A percentile compares a stretch with the other conserved stretches of the same genome.
Conservation (phyloP, 2,888 invertebrate species). For the Formica aserva region DNA sequence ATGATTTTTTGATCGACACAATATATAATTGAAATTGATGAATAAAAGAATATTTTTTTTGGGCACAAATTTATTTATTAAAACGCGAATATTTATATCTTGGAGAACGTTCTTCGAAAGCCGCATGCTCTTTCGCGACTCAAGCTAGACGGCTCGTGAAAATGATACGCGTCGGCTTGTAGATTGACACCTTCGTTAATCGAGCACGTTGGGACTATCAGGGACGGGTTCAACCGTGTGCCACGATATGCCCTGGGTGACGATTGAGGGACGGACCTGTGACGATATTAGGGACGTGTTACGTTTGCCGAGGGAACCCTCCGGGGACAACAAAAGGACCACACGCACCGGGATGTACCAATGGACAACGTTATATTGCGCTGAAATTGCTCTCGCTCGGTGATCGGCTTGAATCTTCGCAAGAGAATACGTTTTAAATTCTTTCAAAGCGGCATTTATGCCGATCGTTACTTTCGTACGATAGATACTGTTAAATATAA, state of each 20-base stretch:
- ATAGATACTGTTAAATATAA: neutral
- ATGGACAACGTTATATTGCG: constrained; percentile 83
- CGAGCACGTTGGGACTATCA: constrained; percentile 81
- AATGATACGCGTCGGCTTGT: constrained; percentile 71
- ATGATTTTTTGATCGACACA: neutral
- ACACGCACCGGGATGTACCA: constrained; percentile 82
- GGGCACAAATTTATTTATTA: neutral
- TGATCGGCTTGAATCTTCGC: constrained; percentile 60
- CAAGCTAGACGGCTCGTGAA: constrained; percentile 15
- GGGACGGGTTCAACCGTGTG: constrained; percentile 71
- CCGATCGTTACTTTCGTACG: neutral
- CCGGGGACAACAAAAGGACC: constrained; percentile 84
- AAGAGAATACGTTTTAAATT: constrained; percentile 21
- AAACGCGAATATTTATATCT: neutral
- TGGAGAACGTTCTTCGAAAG: neutral
- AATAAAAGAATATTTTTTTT: neutral
- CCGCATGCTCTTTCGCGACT: neutral
- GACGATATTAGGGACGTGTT: constrained; percentile 84
- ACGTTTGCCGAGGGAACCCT: constrained; percentile 83
- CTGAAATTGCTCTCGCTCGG: constrained; percentile 71
- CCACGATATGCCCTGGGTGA: constrained; percentile 76
- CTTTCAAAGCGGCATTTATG: constrained; percentile 9
- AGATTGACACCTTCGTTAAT: constrained; percentile 81
- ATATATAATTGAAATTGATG: neutral
- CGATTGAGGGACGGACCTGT: constrained; percentile 76